Percentiles rank a stretch among this genome's conserved stretches.
Evolutionary conservation across 2,888 invertebrate genomes (phyloP).

Genomic region (Drepana falcataria): DNA sequence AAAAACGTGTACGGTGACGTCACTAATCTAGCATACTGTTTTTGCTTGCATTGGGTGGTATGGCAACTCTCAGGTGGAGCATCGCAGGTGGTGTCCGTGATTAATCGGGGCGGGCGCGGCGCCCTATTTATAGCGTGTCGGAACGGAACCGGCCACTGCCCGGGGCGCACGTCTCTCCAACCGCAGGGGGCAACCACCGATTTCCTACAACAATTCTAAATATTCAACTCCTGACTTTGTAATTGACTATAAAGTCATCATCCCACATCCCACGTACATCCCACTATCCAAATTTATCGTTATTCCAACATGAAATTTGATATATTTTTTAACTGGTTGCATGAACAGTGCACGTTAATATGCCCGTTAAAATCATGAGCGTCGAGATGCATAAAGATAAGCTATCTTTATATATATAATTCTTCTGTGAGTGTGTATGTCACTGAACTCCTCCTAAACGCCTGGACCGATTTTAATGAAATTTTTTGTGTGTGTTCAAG

Average conservation of each 20-base stretch:
- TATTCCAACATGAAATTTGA: too few species aligned
- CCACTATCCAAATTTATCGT: too few species aligned
- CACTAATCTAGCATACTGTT: slow-evolving; percentile 47
- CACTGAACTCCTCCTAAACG: too few species aligned
- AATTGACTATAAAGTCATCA: neutral
- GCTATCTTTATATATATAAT: too few species aligned
- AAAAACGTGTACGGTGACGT: slow-evolving; percentile 35
- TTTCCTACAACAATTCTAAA: slow-evolving; percentile 28
- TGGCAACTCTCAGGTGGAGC: slow-evolving; percentile 38
- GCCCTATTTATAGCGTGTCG: slow-evolving; percentile 60
- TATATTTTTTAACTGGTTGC: too few species aligned
- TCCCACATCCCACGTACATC: too few species aligned
- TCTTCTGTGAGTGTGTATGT: too few species aligned
- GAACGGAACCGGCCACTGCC: slow-evolving; percentile 43
- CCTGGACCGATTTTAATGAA: too few species aligned
- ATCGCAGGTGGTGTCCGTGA: slow-evolving; percentile 59
- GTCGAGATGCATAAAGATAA: too few species aligned
- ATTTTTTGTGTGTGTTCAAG: too few species aligned
- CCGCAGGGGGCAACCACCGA: slow-evolving; percentile 40
- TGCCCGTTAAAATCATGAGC: too few species aligned
- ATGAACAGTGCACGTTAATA: too few species aligned
- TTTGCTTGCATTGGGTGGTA: slow-evolving; percentile 36
- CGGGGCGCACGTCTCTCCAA: slow-evolving; percentile 38
- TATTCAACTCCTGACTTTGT: slow-evolving; percentile 21
- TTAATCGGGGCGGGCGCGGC: slow-evolving; percentile 53